Conservation (phyloP, 2,113 vertebrate genomes). For the Hemichromis elongatus region DNA sequence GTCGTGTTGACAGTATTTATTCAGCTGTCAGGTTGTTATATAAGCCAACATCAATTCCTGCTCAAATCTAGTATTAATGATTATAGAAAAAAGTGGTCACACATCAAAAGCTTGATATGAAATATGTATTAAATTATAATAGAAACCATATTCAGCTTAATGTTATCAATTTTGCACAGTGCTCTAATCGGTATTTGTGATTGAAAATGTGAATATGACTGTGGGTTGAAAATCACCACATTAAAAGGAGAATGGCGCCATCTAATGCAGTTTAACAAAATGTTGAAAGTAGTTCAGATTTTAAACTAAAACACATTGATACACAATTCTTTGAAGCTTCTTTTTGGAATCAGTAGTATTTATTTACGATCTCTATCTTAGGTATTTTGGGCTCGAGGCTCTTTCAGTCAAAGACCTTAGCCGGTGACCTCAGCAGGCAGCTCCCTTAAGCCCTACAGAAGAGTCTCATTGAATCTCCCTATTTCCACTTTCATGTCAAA, state of each 20-base stretch:
- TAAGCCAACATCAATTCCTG: neutral
- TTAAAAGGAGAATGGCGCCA: constrained; percentile 34
- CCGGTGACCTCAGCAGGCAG: neutral
- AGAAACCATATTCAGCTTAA: neutral
- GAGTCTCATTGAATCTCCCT: neutral
- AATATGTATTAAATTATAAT: neutral
- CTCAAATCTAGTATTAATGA: neutral
- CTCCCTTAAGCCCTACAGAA: neutral
- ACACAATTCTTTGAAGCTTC: neutral
- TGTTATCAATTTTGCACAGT: neutral
- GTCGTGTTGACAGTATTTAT: neutral
- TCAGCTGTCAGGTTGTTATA: neutral
- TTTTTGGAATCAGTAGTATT: neutral
- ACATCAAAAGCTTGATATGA: neutral
- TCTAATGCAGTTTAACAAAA: constrained; percentile 16
- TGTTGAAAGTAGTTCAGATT: neutral
- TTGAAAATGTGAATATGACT: neutral
- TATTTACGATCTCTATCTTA: neutral
- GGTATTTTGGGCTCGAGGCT: neutral
- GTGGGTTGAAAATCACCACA: neutral
- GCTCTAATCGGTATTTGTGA: neutral
- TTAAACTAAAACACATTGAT: neutral
- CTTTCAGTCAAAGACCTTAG: neutral
- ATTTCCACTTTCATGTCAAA: neutral
- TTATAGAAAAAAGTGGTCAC: neutral